Evolutionary conservation across 1,140 invertebrate genomes (phyloP).

Genomic region (Brachionus rotundiformis): DNA sequence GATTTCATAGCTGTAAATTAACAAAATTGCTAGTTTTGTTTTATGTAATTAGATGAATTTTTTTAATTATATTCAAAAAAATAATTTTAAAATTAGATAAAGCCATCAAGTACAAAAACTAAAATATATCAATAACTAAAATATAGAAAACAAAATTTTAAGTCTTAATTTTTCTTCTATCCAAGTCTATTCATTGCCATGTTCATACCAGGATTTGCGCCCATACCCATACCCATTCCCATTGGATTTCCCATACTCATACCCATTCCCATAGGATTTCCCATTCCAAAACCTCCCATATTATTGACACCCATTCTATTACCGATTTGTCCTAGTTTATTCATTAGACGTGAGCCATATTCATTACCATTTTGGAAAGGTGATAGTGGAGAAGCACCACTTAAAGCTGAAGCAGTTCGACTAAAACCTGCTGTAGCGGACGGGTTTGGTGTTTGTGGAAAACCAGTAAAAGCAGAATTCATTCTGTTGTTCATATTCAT

Average conservation of each 20-base stretch:
- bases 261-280: conserved; percentile 16
- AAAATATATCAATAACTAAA: not conserved
- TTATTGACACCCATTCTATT: conserved; percentile 26
- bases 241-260: not conserved
- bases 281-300: not conserved
- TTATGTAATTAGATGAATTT: not conserved
- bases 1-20: not conserved
- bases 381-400: not conserved
- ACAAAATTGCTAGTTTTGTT: not conserved
- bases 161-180: not conserved
- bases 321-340: conserved; percentile 25
- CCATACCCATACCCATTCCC: not conserved
- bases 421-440: not conserved
- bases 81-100: not conserved
- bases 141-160: not conserved
- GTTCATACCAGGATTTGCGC: not conserved
- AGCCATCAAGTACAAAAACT: too few species aligned
- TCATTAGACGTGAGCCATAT: not conserved
- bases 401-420: conserved; percentile 31
- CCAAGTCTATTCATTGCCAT: not conserved
- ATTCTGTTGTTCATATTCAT: not conserved
- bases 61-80: not conserved
- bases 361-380: not conserved
- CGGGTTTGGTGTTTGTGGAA: not conserved
- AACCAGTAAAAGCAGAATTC: not conserved